Base-by-base conservation (phyloP, 1,140 invertebrate genomes). In the Pygmarrhopalites habei region DNA sequence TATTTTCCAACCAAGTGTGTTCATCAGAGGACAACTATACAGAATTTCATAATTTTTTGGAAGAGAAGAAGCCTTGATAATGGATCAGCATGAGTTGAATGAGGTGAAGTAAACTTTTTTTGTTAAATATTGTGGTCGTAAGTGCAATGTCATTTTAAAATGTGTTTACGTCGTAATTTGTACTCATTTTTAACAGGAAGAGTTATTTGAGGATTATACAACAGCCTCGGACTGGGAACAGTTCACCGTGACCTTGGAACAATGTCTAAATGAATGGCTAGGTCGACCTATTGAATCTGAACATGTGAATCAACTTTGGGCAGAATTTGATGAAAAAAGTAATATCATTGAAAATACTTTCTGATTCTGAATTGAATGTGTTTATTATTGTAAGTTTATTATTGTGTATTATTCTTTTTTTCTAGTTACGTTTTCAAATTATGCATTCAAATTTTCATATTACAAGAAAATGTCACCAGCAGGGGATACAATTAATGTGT, bases 191-290 rank as follows among this genome's bases (percentile, higher is more conserved):
- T 39, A 44, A 25, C 29, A 71, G 61, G 69, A 68, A 52, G 67
- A 68, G 35, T 62, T 62, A 21, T 69, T 67, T 58, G 70, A 69
- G 53, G 70, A 67, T 41, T 71, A 64, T 56, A 70, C 69, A 28
- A 71, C 62, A 29, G 92, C 90, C 15, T 92, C 93, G 0, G 90
- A 95, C 72, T 97, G 92, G 92, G 94, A 97, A 81, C 82, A 91
- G 58, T 94, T 96, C 75, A 89, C 94, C 70, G 88, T 91, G 4
- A 81, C 87, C 71, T 76, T 96, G 58, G 92, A 95, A 76, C 91
- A 95, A 78, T 81, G 93, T 47, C 80, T 96, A 53, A 85, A 85
- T 71, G 89, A 94, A 73, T 95, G 92, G 92, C 56, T 61, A 26
- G 21, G 46, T 2, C 61, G 87, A 88, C 73, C 76, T 91, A 23